Evolutionary conservation across 2,113 vertebrate genomes (phyloP), one percentile per base, ranked within the genome.

Genomic region (Melanerpes formicivorus): DNA sequence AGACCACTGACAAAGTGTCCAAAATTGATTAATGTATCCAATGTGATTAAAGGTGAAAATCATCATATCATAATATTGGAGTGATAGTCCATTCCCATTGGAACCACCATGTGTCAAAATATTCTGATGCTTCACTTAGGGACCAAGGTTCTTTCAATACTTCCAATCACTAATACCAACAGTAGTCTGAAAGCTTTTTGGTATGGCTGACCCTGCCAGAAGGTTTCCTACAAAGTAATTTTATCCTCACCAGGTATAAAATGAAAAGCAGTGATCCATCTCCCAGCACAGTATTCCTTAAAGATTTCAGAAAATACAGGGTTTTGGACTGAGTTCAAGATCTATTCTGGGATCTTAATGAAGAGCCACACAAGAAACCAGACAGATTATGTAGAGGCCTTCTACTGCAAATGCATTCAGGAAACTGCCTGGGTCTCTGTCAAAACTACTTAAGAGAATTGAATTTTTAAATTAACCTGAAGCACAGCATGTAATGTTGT

Each of bases 391-490:
- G 40, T 25, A 42, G 56, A 88, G 76, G 54, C 56, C 10, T 80
- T 48, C 52, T 48, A 40, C 58, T 29, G 37, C 82, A 93, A 80
- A 85, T 64, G 65, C 27, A 7, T 94, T 83, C 85, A 93, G 90
- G 85, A 95, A 94, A 88, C 85, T 64, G 85, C 52, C 70, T 18
- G 18, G 48, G 76, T 85, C 65, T 60, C 87, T 75, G 92, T 91
- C 93, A 95, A 80, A 95, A 70, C 85, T 91, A 72, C 85, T 96
- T 90, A 93, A 69, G 54, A 70, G 65, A 93, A 94, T 1, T 74
- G 69, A 63, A 65, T 74, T 93, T 93, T 91, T 85, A 80, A 90
- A 94, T 88, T 93, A 93, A 88, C 85, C 85, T 69, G 88, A 90
- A 93, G 92, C 69, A 93, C 58, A 90, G 25, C 58, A 78, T 54